Evolutionary conservation across 2,113 vertebrate species (phyloP), one percentile per base, ranked within the genome.

Genomic region (Pterophyllum scalare): DNA sequence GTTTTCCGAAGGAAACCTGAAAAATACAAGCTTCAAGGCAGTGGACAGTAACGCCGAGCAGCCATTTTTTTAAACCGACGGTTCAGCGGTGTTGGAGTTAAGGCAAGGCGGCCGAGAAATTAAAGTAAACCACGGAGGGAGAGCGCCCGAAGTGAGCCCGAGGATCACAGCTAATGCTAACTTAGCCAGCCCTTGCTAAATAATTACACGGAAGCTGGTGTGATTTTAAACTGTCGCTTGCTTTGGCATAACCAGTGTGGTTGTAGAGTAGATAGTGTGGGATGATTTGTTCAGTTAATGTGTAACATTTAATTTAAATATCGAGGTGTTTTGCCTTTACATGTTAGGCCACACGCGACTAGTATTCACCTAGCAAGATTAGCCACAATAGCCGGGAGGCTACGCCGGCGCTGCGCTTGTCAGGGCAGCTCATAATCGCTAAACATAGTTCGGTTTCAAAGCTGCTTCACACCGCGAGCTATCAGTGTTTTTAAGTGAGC

Each of bases 141-240:
- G 90, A 88, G 89, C 88, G 86, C 75, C 88, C 78, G 91, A 92
- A 91, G 92, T 89, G 90, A 93, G 92, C 90, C 64, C 59, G 74
- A 86, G 86, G 89, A 92, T 91, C 88, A 86, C 77, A 91, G 92
- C 93, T 94, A 95, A 93, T 88, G 91, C 93, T 94, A 93, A 94
- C n/a, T 28, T 67, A 83, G 90, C 85, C 56, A 84, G 82, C 85
- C 14, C 43, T 19, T 84, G 90, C 90, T 93, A 85, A 89, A 87
- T 85, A 90, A 86, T 91, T 59, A 90, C 40, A 87, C 87, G 83
- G 59, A 94, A 90, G 87, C 85, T 88, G 79, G 87, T 87, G 87
- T 80, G 8, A 72, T 54, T 24, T 79, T 91, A 88, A 72, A 62
- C 28, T 43, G 72, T 35, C 38, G 59, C 28, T 87, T 77, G 59